Conservation (phyloP, 1,140 invertebrate species). For the Zaprionus africanus region DNA sequence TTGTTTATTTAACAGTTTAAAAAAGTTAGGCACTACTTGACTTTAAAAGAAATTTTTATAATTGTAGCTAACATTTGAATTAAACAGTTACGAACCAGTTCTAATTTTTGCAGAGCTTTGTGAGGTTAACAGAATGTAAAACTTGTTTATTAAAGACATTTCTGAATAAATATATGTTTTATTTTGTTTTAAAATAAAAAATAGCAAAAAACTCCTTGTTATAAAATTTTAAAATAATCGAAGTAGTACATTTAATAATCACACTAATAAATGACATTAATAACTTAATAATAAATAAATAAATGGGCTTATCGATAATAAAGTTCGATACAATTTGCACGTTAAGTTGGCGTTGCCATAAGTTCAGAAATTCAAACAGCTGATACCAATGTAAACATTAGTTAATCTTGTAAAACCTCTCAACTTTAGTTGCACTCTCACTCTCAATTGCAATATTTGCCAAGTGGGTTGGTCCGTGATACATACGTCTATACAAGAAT, state of each 20-base stretch:
- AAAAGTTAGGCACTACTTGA: not conserved
- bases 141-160: not conserved
- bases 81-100: not conserved
- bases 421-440: slow-evolving; percentile 7
- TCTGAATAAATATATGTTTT: not conserved
- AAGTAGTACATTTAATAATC: not conserved
- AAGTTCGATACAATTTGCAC: slow-evolving; percentile 13
- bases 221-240: not conserved
- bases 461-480: slow-evolving; percentile 23
- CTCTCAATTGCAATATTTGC: slow-evolving; percentile 35
- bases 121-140: not conserved
- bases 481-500: slow-evolving; percentile 4
- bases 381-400: slow-evolving; percentile 34
- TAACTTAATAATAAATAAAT: not conserved
- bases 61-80: not conserved
- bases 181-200: not conserved
- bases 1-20: not conserved
- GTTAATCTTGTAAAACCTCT: slow-evolving; percentile 22
- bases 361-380: slow-evolving; percentile 26
- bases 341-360: slow-evolving; percentile 29
- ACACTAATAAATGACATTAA: not conserved
- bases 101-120: not conserved
- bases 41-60: not conserved
- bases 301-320: not conserved
- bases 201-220: not conserved